Evolutionary conservation across 2,113 vertebrate genomes (phyloP).

Genomic region (Phaetusa simplex): DNA sequence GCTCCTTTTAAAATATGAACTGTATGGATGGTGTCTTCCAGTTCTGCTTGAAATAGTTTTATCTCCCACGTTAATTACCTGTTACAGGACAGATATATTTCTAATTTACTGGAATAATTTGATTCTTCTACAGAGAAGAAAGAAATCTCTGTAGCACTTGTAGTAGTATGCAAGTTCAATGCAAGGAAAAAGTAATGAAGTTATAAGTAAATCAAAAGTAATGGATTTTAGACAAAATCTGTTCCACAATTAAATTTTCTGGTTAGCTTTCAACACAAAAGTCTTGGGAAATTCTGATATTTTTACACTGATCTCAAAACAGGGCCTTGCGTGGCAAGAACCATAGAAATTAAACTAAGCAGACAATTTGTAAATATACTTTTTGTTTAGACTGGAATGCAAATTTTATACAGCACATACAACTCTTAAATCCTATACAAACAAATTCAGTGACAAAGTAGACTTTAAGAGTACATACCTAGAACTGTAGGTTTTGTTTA

Average conservation of each 20-base stretch:
- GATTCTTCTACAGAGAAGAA: background rate
- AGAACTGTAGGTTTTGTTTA: constrained; percentile 27
- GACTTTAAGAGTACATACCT: background rate
- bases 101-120: background rate
- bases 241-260: background rate
- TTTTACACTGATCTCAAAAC: background rate
- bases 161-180: background rate
- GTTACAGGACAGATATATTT: background rate
- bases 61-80: background rate
- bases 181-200: background rate
- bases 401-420: constrained; percentile 12
- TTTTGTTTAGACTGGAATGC: constrained; percentile 49
- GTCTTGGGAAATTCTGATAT: background rate
- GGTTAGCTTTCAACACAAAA: background rate
- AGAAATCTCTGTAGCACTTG: background rate
- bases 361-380: constrained; percentile 32
- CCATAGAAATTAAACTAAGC: background rate
- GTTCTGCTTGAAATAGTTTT: background rate
- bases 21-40: background rate
- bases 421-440: constrained; percentile 28
- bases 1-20: background rate
- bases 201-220: background rate
- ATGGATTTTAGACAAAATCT: background rate
- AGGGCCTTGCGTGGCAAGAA: background rate
- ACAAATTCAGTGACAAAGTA: constrained; percentile 13